Conservation (phyloP, 2,888 invertebrate genomes). For the Atrina japonica region DNA sequence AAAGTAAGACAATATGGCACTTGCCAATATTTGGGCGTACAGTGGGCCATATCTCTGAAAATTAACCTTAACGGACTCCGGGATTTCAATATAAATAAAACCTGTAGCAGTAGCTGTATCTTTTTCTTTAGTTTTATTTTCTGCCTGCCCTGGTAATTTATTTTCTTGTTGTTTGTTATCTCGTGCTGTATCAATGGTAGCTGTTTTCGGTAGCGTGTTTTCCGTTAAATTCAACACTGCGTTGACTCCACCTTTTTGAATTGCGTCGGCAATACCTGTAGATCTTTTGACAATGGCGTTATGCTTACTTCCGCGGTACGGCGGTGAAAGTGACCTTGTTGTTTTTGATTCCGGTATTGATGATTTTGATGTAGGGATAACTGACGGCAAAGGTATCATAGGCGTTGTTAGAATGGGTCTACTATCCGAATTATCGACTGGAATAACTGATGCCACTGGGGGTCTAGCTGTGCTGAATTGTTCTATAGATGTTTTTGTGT, state of each 20-base stretch:
- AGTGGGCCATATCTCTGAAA: slow-evolving; percentile 58
- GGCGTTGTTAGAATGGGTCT: not conserved
- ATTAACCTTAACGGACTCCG: slow-evolving; percentile 45
- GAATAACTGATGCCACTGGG: too few relatives aligned
- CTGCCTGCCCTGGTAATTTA: not conserved
- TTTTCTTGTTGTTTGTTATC: not conserved
- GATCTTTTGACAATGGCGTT: slow-evolving; percentile 1
- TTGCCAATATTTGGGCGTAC: slow-evolving; percentile 56
- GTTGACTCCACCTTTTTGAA: slow-evolving; percentile 11
- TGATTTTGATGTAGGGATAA: not conserved
- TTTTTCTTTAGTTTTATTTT: not conserved
- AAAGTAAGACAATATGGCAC: slow-evolving; percentile 80
- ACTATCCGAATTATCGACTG: not conserved
- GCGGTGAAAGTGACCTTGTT: too few relatives aligned
- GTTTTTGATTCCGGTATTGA: slow-evolving; percentile 2
- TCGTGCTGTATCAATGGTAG: not conserved
- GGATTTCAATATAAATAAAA: slow-evolving; percentile 27
- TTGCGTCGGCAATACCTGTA: slow-evolving; percentile 20
- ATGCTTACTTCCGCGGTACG: too few relatives aligned
- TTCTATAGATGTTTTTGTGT: not conserved
- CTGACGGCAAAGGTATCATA: too few relatives aligned
- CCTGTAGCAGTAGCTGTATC: not conserved
- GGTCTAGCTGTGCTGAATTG: not conserved
- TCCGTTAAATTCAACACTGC: slow-evolving; percentile 16
- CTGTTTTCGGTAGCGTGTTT: not conserved